Base-by-base conservation (phyloP, 2,113 vertebrate species). In the Haemorhous mexicanus region DNA sequence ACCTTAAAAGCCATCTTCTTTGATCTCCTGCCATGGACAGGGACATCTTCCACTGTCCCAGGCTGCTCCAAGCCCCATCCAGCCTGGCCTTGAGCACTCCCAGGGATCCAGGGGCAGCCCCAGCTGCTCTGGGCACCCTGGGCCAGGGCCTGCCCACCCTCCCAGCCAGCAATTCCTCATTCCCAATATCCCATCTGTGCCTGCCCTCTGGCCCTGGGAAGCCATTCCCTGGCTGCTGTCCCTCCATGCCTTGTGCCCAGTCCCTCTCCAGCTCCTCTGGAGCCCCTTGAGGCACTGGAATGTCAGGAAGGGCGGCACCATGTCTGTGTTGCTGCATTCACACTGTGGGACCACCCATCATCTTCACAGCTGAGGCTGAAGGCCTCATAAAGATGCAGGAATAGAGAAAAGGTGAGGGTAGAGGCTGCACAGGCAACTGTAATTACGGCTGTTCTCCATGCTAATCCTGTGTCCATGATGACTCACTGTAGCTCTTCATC, bases 1-100 rank as follows among this genome's bases (percentile, higher is more conserved):
- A 61, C 10, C 7, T 47, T 24, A 8, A 30, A 46, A 3, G 1
- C 2, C 61, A 26, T 6, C 11, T 0, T 0, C 1, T 53, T 0
- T 16, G 9, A 46, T 0, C 5, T 10, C 2, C 44, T 52, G 35
- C 20, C 20, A 46, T 8, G 7, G 7, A 6, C 39, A 74, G 39
- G 28, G 39, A 30, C 52, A 75, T 0, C 11, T 82, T 0, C 20
- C 44, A 8, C 16, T 8, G 0, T 5, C 7, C 28, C 39, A 68
- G 28, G 23, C 0, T n/a, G 61, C 7, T 82, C 44, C 18, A 2
- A 64, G 17, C 11, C 14, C 24, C 4, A 0, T 64, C 50, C 76
- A 89, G 0, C 33, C 46, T 61, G 52, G 28, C 6, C 24, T 11
- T 2, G 39, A 21, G 0, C 62, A 82, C 46, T 89, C 0, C 23